Evolutionary conservation across 2,797 vertebrate genomes (phyloP).

Genomic region (Alcedo quadribrachys): DNA sequence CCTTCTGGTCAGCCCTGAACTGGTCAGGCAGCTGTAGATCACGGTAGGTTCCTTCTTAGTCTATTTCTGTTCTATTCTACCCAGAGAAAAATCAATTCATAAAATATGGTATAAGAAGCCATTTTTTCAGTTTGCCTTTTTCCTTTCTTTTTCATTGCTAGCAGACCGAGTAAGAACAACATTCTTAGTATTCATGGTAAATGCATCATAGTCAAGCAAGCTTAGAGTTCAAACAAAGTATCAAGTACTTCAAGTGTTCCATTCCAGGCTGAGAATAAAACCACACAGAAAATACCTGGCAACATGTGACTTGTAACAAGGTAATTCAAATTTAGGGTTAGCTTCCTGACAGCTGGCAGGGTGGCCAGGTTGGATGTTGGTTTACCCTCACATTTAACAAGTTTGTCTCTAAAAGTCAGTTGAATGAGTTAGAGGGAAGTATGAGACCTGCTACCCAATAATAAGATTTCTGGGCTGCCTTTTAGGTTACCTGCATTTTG

Average conservation of each 20-base stretch:
- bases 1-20: neutral
- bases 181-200: neutral
- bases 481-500: neutral
- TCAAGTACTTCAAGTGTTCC: neutral
- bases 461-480: neutral
- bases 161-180: neutral
- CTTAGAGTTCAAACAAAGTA: neutral
- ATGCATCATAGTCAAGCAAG: neutral
- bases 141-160: neutral
- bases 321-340: neutral
- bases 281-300: neutral
- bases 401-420: neutral
- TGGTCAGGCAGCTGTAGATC: neutral
- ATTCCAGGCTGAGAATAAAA: neutral
- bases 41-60: neutral
- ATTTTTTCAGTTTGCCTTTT: neutral
- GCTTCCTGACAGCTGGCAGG: neutral
- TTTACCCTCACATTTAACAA: neutral
- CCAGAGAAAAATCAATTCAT: neutral
- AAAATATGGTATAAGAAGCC: neutral
- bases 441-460: neutral
- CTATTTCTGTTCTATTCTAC: neutral
- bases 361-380: neutral
- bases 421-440: neutral
- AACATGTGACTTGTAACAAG: neutral